Conservation (phyloP, 2,888 invertebrate genomes). For the Chaitophorus viminalis region DNA sequence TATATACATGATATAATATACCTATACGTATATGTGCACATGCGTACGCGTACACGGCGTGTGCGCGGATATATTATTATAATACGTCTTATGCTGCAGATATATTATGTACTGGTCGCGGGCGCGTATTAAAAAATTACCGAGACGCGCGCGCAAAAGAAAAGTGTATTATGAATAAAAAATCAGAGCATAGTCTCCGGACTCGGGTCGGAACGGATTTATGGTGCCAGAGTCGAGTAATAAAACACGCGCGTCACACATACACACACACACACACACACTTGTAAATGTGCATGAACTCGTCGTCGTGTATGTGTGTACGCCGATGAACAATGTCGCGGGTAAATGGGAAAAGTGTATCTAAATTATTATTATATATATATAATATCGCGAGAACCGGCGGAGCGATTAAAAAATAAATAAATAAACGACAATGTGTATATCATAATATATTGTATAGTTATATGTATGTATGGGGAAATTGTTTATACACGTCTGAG, state of each 20-base stretch:
- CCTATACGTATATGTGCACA: neutral
- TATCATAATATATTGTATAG: too few species aligned
- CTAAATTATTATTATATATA: constrained; percentile 25
- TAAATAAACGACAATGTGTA: too few species aligned
- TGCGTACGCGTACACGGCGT: neutral
- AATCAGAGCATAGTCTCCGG: constrained; percentile 28
- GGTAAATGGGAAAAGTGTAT: neutral
- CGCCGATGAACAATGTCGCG: neutral
- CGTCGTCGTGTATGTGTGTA: too few species aligned
- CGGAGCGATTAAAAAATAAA: constrained; percentile 9
- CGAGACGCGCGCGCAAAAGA: neutral
- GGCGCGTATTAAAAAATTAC: neutral
- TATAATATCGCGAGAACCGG: neutral
- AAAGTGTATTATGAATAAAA: neutral
- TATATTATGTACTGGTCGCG: neutral
- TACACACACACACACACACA: neutral
- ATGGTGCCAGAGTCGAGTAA: constrained; percentile 7
- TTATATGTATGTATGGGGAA: too few species aligned
- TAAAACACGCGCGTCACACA: neutral
- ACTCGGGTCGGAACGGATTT: constrained; percentile 10
- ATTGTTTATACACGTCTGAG: too few species aligned
- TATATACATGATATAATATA: too few species aligned
- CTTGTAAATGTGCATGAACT: too few species aligned
- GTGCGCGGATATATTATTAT: neutral
- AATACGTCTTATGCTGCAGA: neutral